Evolutionary conservation across 2,113 vertebrate genomes (phyloP).

Genomic region (Alces alces): DNA sequence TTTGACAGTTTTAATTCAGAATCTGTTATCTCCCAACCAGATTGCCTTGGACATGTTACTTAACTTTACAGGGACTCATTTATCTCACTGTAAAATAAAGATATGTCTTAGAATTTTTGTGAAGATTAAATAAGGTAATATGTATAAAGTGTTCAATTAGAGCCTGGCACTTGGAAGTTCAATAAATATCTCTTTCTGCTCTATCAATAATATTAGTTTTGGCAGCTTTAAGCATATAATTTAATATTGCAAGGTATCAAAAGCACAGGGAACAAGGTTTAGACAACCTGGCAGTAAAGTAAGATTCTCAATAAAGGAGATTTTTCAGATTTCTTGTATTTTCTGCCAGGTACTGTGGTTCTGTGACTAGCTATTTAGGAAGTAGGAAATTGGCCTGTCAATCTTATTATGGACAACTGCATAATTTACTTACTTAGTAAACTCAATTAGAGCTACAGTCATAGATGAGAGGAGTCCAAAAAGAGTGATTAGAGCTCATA

Average conservation of each 20-base stretch:
- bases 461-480: conserved; percentile 59
- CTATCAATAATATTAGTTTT: not conserved
- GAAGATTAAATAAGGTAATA: not conserved
- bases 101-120: not conserved
- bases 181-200: not conserved
- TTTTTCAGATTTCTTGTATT: not conserved
- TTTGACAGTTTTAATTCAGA: not conserved
- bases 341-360: conserved; percentile 47
- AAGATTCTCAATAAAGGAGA: not conserved
- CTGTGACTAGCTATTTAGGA: conserved; percentile 47
- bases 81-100: not conserved
- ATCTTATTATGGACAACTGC: conserved; percentile 67
- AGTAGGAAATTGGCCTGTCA: conserved; percentile 62
- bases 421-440: conserved; percentile 70
- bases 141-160: not conserved
- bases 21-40: not conserved
- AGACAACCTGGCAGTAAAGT: conserved; percentile 46
- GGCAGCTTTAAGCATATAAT: not conserved
- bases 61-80: not conserved
- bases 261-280: conserved; percentile 37
- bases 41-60: not conserved
- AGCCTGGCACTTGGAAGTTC: not conserved
- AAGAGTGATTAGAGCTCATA: conserved; percentile 67
- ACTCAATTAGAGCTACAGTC: conserved; percentile 68
- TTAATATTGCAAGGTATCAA: conserved; percentile 14